phyloP scores from a whole-genome alignment of 2,797 vertebrate species.

The Mionectes olivaceus region DNA sequence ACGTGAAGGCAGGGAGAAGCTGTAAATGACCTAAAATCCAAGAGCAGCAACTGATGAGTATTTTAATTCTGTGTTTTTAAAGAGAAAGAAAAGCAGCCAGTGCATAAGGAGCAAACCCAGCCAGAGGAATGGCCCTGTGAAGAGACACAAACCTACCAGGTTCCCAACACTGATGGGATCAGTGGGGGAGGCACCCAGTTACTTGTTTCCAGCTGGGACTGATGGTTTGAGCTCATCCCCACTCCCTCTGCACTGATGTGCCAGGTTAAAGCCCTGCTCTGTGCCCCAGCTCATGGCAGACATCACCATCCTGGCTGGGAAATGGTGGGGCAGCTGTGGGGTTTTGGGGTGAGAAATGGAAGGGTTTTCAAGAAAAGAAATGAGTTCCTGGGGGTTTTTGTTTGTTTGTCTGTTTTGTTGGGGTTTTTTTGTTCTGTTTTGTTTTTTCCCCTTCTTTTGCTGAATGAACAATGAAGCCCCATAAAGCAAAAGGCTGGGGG shows the following conservation, averaged over 20 bases:
- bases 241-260: not conserved
- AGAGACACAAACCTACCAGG: not conserved
- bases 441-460: no score
- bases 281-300: fast-evolving
- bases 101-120: not conserved
- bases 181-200: not conserved
- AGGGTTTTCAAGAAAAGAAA: not conserved
- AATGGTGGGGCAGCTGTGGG: fast-evolving
- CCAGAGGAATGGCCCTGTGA: not conserved
- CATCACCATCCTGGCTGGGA: not conserved
- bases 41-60: fast-evolving
- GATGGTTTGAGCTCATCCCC: not conserved
- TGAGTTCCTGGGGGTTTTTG: no score
- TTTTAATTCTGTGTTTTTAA: not conserved
- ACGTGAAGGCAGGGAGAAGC: not conserved
- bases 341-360: not conserved
- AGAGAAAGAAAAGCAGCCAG: not conserved
- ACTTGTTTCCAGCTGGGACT: not conserved
- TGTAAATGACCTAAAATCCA: not conserved
- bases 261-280: not conserved
- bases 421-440: no score
- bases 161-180: fast-evolving
- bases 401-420: no score
- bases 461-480: not conserved
- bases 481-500: not conserved